Evolutionary conservation across 23 tunicate species (phyloP).

Genomic region (Pegea sp.): DNA sequence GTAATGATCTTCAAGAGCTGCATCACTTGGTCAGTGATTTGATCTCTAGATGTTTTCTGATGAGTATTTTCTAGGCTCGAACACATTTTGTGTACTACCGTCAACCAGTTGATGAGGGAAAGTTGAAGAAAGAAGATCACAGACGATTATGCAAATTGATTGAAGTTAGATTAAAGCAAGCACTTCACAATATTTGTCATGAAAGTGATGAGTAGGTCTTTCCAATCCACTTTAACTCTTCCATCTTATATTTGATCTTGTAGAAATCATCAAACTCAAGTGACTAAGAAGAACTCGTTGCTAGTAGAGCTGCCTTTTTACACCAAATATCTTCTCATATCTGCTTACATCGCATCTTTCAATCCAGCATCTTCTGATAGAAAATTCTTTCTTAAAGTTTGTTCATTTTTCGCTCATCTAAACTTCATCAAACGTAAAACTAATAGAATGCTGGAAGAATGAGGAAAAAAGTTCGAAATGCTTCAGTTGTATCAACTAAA

Average conservation of each 20-base stretch:
- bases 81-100: background rate
- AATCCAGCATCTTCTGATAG: constrained; percentile 57
- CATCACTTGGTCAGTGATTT: constrained; percentile 26
- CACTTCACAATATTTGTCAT: constrained; percentile 27
- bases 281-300: background rate
- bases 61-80: too few species aligned
- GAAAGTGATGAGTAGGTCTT: background rate
- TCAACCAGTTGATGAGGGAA: constrained; percentile 23
- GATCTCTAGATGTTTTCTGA: too few species aligned
- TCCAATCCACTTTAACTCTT: too few species aligned
- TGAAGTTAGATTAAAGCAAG: constrained; percentile 27
- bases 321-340: constrained; percentile 60
- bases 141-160: constrained; percentile 49
- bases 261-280: too few species aligned
- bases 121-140: constrained; percentile 9
- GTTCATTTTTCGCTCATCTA: background rate
- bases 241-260: too few species aligned
- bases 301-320: constrained; percentile 60
- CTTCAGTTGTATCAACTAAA: constrained; percentile 6
- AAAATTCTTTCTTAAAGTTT: constrained; percentile 58
- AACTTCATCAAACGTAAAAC: too few species aligned
- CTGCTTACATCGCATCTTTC: constrained; percentile 82
- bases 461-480: constrained; percentile 25
- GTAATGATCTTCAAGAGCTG: constrained; percentile 55
- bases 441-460: constrained; percentile 50